Percentiles rank a stretch among this genome's conserved stretches.
phyloP scores from a whole-genome alignment of 2,888 invertebrate species.

The Prenolepis imparis region DNA sequence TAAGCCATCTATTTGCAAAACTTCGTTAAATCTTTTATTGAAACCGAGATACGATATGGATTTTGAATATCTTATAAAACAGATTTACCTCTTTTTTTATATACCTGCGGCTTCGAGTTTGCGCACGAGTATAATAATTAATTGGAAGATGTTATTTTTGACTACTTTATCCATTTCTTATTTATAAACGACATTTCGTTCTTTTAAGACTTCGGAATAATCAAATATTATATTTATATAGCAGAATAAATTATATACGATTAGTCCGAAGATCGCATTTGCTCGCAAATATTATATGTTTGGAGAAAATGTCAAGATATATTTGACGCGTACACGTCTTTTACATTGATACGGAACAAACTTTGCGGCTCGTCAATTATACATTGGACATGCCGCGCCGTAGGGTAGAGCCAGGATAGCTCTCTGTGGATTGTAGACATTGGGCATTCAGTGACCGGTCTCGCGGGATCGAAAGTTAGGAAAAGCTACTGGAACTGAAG shows the following conservation, averaged over 20 bases:
- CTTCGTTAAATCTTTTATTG: background rate
- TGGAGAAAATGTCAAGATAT: slow-evolving; percentile 24
- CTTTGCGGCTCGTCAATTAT: slow-evolving; percentile 64
- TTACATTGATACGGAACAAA: slow-evolving; percentile 26
- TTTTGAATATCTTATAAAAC: background rate
- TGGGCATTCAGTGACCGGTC: slow-evolving; percentile 68
- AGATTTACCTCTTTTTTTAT: background rate
- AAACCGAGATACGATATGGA: background rate
- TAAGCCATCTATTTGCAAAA: background rate
- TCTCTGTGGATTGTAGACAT: slow-evolving; percentile 36
- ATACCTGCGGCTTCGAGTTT: background rate
- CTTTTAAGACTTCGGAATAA: slow-evolving; percentile 4
- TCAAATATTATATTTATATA: slow-evolving; percentile 13
- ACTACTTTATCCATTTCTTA: slow-evolving; percentile 8
- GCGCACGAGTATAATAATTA: slow-evolving; percentile 16
- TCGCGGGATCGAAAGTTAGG: slow-evolving; percentile 79
- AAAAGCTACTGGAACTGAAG: slow-evolving; percentile 75
- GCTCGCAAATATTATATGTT: background rate
- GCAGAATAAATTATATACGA: background rate
- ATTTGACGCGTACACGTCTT: slow-evolving; percentile 30
- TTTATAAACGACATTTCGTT: slow-evolving; percentile 11
- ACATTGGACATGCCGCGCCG: slow-evolving; percentile 49
- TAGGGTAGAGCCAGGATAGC: slow-evolving; percentile 44
- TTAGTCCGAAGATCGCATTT: slow-evolving; percentile 10
- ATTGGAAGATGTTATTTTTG: slow-evolving; percentile 28